Base-by-base conservation (phyloP, 2,797 vertebrate genomes). In the Pteropus rufus region DNA sequence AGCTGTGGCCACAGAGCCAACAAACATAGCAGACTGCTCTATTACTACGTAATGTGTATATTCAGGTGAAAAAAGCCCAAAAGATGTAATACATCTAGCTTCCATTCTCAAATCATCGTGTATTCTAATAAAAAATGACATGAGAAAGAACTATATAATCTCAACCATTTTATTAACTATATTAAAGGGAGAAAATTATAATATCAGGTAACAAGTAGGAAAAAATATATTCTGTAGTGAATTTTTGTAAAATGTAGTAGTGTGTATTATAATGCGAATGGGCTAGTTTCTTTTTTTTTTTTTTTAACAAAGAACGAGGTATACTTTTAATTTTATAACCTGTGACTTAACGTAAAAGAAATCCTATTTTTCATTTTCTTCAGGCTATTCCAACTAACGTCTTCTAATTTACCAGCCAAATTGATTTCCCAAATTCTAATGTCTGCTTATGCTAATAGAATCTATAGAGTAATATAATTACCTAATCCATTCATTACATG, bases 381-480 rank as follows among this genome's bases (percentile, higher is more conserved):
- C 23, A 34, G 88, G 92, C 89, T 97, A 89, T 89, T 95, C 21
- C 88, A 72, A 46, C 46, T 75, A 90, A 84, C 77, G 89, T 88
- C 72, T 94, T 96, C 73, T 96, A 97, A 95, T 97, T 95, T 95
- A 83, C 58, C 73, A 91, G 91, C 9, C 85, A 97, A 97, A 97
- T 95, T 95, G 91, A 82, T 97, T 97, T 95, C 34, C 93, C 72
- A 96, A 92, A 96, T 95, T 96, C 90, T 80, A 97, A 89, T 97
- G 77, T 95, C 73, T 92, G 58, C 44, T 29, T 77, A 60, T 91
- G 54, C 77, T 94, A 95, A 95, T 93, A 96, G 95, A 94, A 93
- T 96, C 64, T 95, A 90, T 80, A 54, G 73, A 70, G 69, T 86
- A 97, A 96, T 92, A 62, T 92, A 96, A 96, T 98, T 97, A 94